Conservation (phyloP, 1,140 invertebrate genomes). For the Cydia pomonella region DNA sequence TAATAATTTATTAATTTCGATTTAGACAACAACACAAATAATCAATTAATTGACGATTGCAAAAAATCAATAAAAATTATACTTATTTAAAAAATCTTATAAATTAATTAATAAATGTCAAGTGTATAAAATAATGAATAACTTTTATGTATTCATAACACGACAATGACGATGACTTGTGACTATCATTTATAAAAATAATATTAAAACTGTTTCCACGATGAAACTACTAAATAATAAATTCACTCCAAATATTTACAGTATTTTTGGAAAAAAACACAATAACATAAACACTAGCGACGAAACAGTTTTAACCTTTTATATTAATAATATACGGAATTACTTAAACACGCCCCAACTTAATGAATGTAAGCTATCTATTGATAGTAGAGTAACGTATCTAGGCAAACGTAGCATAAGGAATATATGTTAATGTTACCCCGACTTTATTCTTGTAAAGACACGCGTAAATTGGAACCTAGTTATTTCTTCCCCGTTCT, state of each 20-base stretch:
- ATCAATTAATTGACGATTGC: too few relatives aligned
- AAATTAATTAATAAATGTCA: too few relatives aligned
- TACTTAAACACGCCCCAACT: not conserved
- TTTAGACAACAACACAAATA: too few relatives aligned
- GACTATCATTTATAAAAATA: not conserved
- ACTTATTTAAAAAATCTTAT: too few relatives aligned
- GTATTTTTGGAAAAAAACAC: not conserved
- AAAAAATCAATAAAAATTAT: too few relatives aligned
- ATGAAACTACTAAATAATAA: not conserved
- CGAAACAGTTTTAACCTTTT: not conserved
- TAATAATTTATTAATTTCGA: too few relatives aligned
- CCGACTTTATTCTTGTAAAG: not conserved
- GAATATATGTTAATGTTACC: constrained; percentile 3
- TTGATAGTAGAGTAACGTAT: not conserved
- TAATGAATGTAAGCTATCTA: constrained; percentile 2
- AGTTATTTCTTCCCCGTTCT: too few relatives aligned
- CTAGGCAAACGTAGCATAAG: not conserved
- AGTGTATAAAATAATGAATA: not conserved
- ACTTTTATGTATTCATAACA: not conserved
- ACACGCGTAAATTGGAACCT: not conserved
- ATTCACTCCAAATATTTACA: constrained; percentile 8
- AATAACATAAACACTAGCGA: not conserved
- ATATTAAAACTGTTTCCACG: not conserved
- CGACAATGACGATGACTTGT: not conserved
- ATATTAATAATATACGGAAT: not conserved